Conservation (phyloP, 2,888 invertebrate species). For the Hypolimnas misippus region DNA sequence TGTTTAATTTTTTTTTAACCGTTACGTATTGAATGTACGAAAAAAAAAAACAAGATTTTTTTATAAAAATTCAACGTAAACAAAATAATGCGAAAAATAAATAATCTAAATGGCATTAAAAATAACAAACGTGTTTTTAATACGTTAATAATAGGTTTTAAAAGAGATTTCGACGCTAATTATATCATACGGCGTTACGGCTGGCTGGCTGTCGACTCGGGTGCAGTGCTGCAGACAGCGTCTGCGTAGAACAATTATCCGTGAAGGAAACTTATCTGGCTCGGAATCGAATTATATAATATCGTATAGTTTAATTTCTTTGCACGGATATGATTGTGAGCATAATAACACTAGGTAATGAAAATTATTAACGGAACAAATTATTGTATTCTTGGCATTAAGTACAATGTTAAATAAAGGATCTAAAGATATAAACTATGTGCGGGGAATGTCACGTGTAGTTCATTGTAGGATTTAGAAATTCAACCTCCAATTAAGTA, state of each 20-base stretch:
- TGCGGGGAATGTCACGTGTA: too few species aligned
- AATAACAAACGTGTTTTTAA: neutral
- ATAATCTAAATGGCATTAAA: neutral
- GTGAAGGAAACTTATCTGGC: neutral
- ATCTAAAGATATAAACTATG: too few species aligned
- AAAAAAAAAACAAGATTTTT: too few species aligned
- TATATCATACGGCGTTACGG: slow-evolving; percentile 4
- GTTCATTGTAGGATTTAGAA: neutral
- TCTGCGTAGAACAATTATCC: neutral
- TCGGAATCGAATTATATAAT: neutral
- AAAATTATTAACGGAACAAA: too few species aligned
- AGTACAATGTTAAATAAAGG: too few species aligned
- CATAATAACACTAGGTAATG: too few species aligned
- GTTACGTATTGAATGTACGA: too few species aligned
- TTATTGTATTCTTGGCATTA: too few species aligned
- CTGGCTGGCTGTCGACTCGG: slow-evolving; percentile 9
- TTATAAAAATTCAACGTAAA: too few species aligned
- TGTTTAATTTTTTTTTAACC: too few species aligned
- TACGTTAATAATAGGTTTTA: neutral
- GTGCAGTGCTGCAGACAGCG: neutral
- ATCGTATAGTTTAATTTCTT: neutral
- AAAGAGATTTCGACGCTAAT: neutral
- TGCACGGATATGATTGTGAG: too few species aligned
- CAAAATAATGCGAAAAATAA: neutral
- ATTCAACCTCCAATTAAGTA: neutral